Evolutionary conservation across 2,113 vertebrate species (phyloP).

Genomic region (Gymnarchus niloticus): DNA sequence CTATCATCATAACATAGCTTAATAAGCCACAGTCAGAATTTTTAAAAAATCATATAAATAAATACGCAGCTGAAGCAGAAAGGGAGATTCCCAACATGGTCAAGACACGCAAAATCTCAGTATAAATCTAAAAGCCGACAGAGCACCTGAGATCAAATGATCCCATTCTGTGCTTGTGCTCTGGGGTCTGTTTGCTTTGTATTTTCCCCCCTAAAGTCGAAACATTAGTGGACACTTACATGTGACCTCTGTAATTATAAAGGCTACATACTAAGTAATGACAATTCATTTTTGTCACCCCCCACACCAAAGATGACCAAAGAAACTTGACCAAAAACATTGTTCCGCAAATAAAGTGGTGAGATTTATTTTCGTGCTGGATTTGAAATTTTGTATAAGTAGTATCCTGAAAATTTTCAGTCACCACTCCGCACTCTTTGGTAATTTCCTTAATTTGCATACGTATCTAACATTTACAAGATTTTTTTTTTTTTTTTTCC

Average conservation of each 20-base stretch:
- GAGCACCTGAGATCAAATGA: constrained; percentile 38
- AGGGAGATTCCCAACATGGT: constrained; percentile 38
- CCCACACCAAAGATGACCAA: background rate
- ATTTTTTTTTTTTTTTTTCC: background rate
- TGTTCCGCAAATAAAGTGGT: background rate
- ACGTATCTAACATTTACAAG: background rate
- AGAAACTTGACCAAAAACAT: background rate
- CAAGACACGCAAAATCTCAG: constrained; percentile 37
- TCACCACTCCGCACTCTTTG: background rate
- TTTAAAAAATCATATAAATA: constrained; percentile 52
- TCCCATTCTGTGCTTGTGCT: constrained; percentile 28
- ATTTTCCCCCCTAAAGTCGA: constrained; percentile 43
- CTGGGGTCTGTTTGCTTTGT: constrained; percentile 50
- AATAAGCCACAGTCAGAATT: constrained; percentile 50
- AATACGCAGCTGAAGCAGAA: constrained; percentile 36
- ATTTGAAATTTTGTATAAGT: background rate
- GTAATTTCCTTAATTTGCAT: background rate
- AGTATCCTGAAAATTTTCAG: background rate
- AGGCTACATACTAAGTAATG: background rate
- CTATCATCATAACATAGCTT: constrained; percentile 55
- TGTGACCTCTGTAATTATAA: background rate
- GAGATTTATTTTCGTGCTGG: background rate
- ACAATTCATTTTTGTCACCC: background rate
- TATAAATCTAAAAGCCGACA: constrained; percentile 30
- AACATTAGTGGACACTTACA: constrained; percentile 47